phyloP scores from a whole-genome alignment of 2,797 vertebrate species.

The Pitangus sulphuratus region DNA sequence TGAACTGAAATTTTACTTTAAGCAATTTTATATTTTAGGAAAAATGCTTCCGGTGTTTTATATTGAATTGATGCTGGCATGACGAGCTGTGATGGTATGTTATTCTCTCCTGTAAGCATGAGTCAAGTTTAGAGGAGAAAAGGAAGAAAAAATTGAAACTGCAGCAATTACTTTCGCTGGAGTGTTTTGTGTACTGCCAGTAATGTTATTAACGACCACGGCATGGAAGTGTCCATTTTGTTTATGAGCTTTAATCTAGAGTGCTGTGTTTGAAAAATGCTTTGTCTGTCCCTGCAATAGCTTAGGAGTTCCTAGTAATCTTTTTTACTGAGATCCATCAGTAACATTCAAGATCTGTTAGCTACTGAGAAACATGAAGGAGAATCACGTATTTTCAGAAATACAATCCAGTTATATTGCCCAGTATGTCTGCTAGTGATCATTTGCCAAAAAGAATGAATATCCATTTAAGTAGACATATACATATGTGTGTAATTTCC shows the following conservation, averaged over 20 bases:
- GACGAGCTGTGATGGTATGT: not conserved
- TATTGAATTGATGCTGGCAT: not conserved
- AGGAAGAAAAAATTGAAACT: not conserved
- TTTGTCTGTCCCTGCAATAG: not conserved
- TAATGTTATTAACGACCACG: not conserved
- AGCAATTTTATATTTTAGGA: not conserved
- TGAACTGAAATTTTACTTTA: not conserved
- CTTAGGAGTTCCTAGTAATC: not conserved
- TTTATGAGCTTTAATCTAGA: not conserved
- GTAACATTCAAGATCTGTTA: not conserved
- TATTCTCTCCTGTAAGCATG: not conserved
- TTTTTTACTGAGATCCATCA: not conserved
- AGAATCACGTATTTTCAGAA: constrained; percentile 23
- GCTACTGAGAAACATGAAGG: constrained; percentile 1
- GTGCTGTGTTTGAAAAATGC: not conserved
- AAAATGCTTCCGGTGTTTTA: not conserved
- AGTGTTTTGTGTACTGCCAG: not conserved
- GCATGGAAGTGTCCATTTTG: not conserved
- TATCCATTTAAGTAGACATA: constrained; percentile 14
- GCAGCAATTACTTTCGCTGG: not conserved
- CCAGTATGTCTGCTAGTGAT: constrained; percentile 21
- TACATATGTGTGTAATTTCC: constrained; percentile 54
- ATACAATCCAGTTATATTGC: constrained; percentile 6
- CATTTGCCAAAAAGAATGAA: constrained; percentile 42
- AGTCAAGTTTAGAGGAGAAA: not conserved